Evolutionary conservation across 2,888 invertebrate species (phyloP), one percentile per base, ranked within the genome.

Genomic region (Myopa tessellatipennis): DNA sequence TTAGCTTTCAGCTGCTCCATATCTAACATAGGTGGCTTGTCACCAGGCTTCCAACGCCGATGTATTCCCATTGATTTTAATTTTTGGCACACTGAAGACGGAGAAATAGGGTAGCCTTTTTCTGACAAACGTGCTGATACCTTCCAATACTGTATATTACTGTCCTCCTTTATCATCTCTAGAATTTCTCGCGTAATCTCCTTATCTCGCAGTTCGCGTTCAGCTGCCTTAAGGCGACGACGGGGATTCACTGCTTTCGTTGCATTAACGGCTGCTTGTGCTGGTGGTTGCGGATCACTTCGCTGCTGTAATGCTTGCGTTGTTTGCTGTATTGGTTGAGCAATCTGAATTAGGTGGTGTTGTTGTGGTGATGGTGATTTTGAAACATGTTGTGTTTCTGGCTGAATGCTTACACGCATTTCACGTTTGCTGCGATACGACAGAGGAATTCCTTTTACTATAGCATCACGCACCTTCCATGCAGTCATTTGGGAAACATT

Each of bases 401-500:
- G 78, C 3, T 79, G 77, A 40, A 76, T 77, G 6, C 77, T 78
- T 75, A 76, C 77, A 14, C 82, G 82, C 52, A 79, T 77, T 16
- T 83, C 84, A 63, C 87, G 85, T 79, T 85, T 87, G 78, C 85
- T 88, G 67, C 88, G 89, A 85, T 89, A 89, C n/a, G 88, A 88
- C 7, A 89, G 82, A 36, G 88, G 88, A 65, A 89, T 84, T 36
- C 88, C 88, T 83, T 89, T 89, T 12, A 88, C 82, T 78, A 89
- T 89, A 80, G 88, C 88, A 82, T 89, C 89, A 26, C 89, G 85
- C 75, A 89, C 82, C 81, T 89, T 89, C 89, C 89, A 89, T 60
- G 89, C 89, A 38, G 89, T 89, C 89, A 89, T 89, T 81, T 89
- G 89, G 5, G 89, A 89, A 34, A 89, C 88, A 79, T 89, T 88